Evolutionary conservation across 2,797 vertebrate genomes (phyloP).

Genomic region (Oreonectes daqikongensis): DNA sequence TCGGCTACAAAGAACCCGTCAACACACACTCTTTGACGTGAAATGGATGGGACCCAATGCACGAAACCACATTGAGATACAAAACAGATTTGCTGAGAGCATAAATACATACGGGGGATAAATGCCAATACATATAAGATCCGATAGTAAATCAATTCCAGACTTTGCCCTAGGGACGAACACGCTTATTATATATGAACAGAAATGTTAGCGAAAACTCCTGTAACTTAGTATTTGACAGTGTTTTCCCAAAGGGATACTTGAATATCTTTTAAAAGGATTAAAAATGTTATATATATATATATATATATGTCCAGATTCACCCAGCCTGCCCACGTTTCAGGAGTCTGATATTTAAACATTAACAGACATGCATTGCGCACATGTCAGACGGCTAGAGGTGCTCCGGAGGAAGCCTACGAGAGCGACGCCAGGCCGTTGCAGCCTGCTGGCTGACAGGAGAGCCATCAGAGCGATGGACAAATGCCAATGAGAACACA

Average conservation of each 20-base stretch:
- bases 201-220: not conserved
- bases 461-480: slow-evolving; percentile 63
- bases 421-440: slow-evolving; percentile 29
- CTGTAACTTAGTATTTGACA: not conserved
- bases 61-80: slow-evolving; percentile 29
- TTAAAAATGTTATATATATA: too few relatives aligned
- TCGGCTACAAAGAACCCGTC: not conserved
- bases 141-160: slow-evolving; percentile 26
- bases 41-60: slow-evolving; percentile 24
- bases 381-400: not conserved
- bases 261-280: too few relatives aligned
- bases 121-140: slow-evolving; percentile 7
- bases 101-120: slow-evolving; percentile 9
- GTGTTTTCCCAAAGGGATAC: too few relatives aligned
- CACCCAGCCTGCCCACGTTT: too few relatives aligned
- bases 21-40: not conserved
- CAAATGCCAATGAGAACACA: slow-evolving; percentile 67
- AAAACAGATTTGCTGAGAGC: slow-evolving; percentile 32
- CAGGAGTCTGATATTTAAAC: slow-evolving; percentile 10
- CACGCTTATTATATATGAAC: not conserved
- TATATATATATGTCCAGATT: too few relatives aligned
- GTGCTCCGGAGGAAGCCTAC: slow-evolving; percentile 25
- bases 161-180: slow-evolving; percentile 14
- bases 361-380: not conserved
- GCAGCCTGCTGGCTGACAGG: slow-evolving; percentile 53